A percentile compares a stretch with the other conserved stretches of the same genome.
phyloP scores from a whole-genome alignment of 2,797 vertebrate species.

The Sparidentex hasta region DNA sequence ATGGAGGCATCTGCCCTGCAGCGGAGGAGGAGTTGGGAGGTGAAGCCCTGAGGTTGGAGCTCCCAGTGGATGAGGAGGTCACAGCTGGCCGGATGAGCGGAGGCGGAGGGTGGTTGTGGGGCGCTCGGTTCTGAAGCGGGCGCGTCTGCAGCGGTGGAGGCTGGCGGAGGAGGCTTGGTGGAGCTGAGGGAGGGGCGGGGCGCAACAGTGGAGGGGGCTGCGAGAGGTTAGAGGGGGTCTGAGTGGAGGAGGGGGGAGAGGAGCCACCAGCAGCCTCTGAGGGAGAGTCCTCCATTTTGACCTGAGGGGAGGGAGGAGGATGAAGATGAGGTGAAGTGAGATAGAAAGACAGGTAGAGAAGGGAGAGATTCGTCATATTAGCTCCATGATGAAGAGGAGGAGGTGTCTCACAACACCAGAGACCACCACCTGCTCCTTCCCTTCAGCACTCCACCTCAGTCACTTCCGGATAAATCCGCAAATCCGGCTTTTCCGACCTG shows the following conservation, averaged over 20 bases:
- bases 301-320: slow-evolving; percentile 71
- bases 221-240: slow-evolving; percentile 78
- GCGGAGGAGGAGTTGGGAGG: slow-evolving; percentile 71
- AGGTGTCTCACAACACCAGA: too few relatives aligned
- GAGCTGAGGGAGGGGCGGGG: slow-evolving; percentile 84
- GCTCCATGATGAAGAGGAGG: background rate
- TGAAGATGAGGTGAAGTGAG: background rate
- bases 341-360: background rate
- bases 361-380: background rate
- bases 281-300: slow-evolving; percentile 87
- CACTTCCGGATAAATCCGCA: too few relatives aligned
- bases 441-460: background rate
- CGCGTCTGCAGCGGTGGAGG: slow-evolving; percentile 88
- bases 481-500: too few relatives aligned
- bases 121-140: slow-evolving; percentile 88
- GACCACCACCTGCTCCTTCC: too few relatives aligned
- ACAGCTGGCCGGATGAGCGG: slow-evolving; percentile 90
- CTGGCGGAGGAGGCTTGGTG: slow-evolving; percentile 87
- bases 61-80: slow-evolving; percentile 76
- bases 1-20: slow-evolving; percentile 83
- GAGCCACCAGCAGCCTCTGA: slow-evolving; percentile 64
- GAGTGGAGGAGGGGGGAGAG: slow-evolving; percentile 73
- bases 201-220: slow-evolving; percentile 87
- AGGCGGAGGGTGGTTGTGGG: slow-evolving; percentile 92
- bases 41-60: slow-evolving; percentile 75